A percentile compares a stretch with the other conserved stretches of the same genome.
These are phyloP conservation scores for Leptodactylus fallax DNA, from an alignment of 2,797 vertebrate species.

Conservation along the genomic window DNA sequence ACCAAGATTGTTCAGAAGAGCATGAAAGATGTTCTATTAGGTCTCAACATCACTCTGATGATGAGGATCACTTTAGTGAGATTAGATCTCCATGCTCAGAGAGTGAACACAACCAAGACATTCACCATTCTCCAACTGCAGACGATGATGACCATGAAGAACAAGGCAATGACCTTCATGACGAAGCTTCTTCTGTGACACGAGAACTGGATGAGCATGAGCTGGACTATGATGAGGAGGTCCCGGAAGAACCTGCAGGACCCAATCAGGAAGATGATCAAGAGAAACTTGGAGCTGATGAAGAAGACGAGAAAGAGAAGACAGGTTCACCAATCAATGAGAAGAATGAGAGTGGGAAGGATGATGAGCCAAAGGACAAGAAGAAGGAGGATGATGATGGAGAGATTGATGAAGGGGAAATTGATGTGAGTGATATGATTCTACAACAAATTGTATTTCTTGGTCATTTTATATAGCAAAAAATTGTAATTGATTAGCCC, in stretches of 20 bases:
- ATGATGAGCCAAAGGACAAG: constrained; percentile 85
- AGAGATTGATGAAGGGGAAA: constrained; percentile 96
- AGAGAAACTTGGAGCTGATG: constrained; percentile 83
- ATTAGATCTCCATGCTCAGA: constrained; percentile 85
- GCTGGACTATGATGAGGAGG: constrained; percentile 97
- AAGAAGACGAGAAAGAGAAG: constrained; percentile 83
- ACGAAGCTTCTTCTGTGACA: constrained; percentile 90
- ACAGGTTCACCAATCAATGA: constrained; percentile 76
- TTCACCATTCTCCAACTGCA: constrained; percentile 70
- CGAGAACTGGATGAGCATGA: constrained; percentile 96
- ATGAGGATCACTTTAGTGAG: constrained; percentile 77
- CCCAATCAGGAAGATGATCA: constrained; percentile 77
- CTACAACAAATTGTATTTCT: too few species aligned
- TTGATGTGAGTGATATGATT: constrained; percentile 88
- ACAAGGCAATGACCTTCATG: constrained; percentile 81
- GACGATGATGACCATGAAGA: constrained; percentile 71
- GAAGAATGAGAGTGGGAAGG: constrained; percentile 75
- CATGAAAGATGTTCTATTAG: constrained; percentile 32
- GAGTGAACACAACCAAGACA: constrained; percentile 73
- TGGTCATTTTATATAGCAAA: too few species aligned
- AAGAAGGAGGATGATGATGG: constrained; percentile 96
- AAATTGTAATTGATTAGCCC: too few species aligned
- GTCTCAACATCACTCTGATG: constrained; percentile 74
- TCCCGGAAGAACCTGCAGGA: constrained; percentile 87
- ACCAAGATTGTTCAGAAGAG: background rate